These are phyloP conservation scores for Pantherophis vulpinus DNA, from an alignment of 2,797 vertebrate genomes.

Conservation along the genomic window DNA sequence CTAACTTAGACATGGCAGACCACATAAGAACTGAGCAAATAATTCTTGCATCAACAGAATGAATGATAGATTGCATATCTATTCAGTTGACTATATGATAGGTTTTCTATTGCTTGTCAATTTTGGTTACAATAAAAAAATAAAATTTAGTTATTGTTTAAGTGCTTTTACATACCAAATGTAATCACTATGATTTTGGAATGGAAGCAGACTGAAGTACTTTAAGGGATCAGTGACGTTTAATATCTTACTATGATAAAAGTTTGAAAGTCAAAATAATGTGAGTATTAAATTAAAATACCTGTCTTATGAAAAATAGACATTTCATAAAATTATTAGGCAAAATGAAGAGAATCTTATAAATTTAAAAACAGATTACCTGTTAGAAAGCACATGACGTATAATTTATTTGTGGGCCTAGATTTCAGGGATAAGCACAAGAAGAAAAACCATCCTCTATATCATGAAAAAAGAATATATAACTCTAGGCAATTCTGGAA, in stretches of 20 bases:
- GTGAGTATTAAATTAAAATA: slow-evolving; percentile 24
- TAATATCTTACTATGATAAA: slow-evolving; percentile 17
- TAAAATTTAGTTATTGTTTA: not conserved
- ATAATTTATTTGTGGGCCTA: not conserved
- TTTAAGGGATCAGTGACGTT: not conserved
- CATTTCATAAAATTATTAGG: slow-evolving; percentile 44
- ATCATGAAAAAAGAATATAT: not conserved
- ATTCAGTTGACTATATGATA: not conserved
- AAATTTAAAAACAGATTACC: slow-evolving; percentile 1
- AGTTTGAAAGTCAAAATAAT: slow-evolving; percentile 16
- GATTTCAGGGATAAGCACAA: not conserved
- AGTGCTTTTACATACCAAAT: not conserved
- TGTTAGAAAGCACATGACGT: not conserved
- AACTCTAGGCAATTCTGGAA: not conserved
- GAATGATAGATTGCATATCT: not conserved
- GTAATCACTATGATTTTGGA: not conserved
- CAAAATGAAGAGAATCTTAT: slow-evolving; percentile 5
- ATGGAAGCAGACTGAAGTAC: not conserved
- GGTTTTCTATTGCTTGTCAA: not conserved
- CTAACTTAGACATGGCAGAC: not conserved
- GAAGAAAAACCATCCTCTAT: not conserved
- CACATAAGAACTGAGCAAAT: not conserved
- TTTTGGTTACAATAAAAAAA: too few species aligned
- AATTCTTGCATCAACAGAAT: not conserved
- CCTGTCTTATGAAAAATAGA: slow-evolving; percentile 44